These are phyloP conservation scores for Dreissena rostriformis DNA, from an alignment of 1,140 invertebrate species.

Conservation along the genomic window DNA sequence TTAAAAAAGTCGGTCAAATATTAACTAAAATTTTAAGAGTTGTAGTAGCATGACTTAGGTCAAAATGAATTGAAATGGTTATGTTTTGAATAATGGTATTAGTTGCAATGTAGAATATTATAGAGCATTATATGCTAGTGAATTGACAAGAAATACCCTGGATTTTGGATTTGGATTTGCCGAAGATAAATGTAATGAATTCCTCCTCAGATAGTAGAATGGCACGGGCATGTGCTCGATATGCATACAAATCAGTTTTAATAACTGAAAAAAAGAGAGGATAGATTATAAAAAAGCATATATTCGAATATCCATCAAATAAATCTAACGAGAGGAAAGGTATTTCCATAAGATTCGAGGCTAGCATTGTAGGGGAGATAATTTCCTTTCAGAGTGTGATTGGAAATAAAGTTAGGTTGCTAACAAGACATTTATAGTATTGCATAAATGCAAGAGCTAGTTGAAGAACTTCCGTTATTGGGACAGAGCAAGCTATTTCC, in stretches of 20 bases:
- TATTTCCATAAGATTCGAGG: not conserved
- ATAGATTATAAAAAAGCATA: not conserved
- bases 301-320: not conserved
- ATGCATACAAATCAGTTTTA: not conserved
- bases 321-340: not conserved
- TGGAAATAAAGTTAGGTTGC: not conserved
- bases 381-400: slow-evolving; percentile 2
- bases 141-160: not conserved
- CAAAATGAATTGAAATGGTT: slow-evolving; percentile 8
- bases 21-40: slow-evolving; percentile 11
- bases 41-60: not conserved
- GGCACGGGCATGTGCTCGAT: not conserved
- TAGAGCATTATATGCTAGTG: not conserved
- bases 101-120: slow-evolving; percentile 8
- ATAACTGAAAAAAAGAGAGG: slow-evolving; percentile 1
- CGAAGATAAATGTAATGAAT: slow-evolving; percentile 7
- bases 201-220: not conserved
- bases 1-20: slow-evolving; percentile 16
- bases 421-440: slow-evolving; percentile 12
- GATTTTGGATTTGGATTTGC: slow-evolving; percentile 5
- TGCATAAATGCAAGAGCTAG: slow-evolving; percentile 6
- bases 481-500: not conserved
- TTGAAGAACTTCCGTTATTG: not conserved
- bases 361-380: not conserved
- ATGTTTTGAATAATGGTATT: slow-evolving; percentile 20